Evolutionary conservation across 2,888 invertebrate genomes (phyloP).

Genomic region (Syritta pipiens): DNA sequence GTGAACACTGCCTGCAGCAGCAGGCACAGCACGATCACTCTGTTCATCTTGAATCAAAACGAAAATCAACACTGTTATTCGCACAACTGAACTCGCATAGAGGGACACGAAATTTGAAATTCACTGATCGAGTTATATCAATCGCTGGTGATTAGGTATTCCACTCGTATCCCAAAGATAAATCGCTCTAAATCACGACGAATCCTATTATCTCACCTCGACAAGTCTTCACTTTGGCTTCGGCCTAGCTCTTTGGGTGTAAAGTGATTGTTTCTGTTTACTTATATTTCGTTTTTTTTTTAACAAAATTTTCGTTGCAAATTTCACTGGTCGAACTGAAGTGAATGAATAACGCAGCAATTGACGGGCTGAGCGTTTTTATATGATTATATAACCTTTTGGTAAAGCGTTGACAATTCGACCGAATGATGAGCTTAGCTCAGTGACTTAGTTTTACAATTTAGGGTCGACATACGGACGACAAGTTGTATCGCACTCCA

Average conservation of each 20-base stretch:
- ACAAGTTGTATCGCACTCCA: conserved; percentile 25
- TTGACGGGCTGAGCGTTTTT: conserved; percentile 69
- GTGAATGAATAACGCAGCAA: conserved; percentile 70
- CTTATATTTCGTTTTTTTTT: background rate
- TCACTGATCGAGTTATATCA: conserved; percentile 5
- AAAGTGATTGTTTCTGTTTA: conserved; percentile 72
- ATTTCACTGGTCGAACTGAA: conserved; percentile 70
- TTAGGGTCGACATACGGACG: conserved; percentile 46
- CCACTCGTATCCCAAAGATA: conserved; percentile 37
- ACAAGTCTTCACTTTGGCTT: conserved; percentile 66
- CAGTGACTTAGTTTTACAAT: conserved; percentile 63
- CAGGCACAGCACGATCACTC: conserved; percentile 70
- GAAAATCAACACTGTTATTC: conserved; percentile 52
- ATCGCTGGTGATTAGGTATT: conserved; percentile 43
- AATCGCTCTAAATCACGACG: conserved; percentile 59
- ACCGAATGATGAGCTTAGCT: conserved; percentile 60
- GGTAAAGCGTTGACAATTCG: conserved; percentile 46
- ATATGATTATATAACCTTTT: conserved; percentile 68
- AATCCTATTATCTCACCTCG: conserved; percentile 68
- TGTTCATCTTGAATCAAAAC: conserved; percentile 72
- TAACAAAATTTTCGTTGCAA: conserved; percentile 48
- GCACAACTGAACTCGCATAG: conserved; percentile 23
- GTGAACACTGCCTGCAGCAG: conserved; percentile 43
- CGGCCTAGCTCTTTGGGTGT: conserved; percentile 59
- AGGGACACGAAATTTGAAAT: conserved; percentile 23